A percentile compares a stretch with the other conserved stretches of the same genome.
These are phyloP conservation scores for Hanleya hanleyi DNA, from an alignment of 2,888 invertebrate species.

Conservation along the genomic window DNA sequence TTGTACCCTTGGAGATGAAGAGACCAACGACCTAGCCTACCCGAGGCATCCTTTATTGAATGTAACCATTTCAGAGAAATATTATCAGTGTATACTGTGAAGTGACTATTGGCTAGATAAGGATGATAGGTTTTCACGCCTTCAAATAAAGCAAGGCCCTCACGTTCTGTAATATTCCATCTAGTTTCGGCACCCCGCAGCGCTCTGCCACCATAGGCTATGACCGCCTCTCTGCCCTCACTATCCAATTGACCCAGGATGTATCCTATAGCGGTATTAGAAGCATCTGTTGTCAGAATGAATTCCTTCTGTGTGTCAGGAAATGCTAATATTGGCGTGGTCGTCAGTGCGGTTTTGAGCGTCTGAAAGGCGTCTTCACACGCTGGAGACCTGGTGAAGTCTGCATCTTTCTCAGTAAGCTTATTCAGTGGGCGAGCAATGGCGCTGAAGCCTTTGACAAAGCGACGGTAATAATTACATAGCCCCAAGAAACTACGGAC, in stretches of 20 bases:
- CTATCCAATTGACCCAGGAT: conserved; percentile 23
- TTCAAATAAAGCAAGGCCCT: conserved; percentile 22
- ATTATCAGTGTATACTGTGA: conserved; percentile 17
- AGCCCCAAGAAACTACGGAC: not conserved
- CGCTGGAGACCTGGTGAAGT: conserved; percentile 45
- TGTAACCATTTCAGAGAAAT: conserved; percentile 10
- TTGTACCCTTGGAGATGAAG: conserved; percentile 17
- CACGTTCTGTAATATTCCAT: conserved; percentile 15
- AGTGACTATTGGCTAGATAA: conserved; percentile 12
- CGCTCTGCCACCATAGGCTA: conserved; percentile 23
- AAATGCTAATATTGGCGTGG: conserved; percentile 17
- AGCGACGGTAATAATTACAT: conserved; percentile 63
- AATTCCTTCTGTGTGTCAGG: conserved; percentile 15
- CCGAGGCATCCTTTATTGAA: not conserved
- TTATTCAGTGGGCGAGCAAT: conserved; percentile 53
- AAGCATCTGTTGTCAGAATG: conserved; percentile 25
- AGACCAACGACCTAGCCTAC: conserved; percentile 8
- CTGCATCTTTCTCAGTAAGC: conserved; percentile 45
- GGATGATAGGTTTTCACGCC: conserved; percentile 17
- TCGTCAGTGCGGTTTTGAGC: conserved; percentile 40
- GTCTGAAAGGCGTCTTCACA: conserved; percentile 52
- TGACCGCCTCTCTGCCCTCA: conserved; percentile 4
- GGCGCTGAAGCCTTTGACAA: conserved; percentile 51
- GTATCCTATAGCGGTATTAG: conserved; percentile 15
- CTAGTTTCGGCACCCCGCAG: conserved; percentile 8